Evolutionary conservation across 2,888 invertebrate genomes (phyloP), one percentile per base, ranked within the genome.

Genomic region (Sinopyrophorus schimmeli): DNA sequence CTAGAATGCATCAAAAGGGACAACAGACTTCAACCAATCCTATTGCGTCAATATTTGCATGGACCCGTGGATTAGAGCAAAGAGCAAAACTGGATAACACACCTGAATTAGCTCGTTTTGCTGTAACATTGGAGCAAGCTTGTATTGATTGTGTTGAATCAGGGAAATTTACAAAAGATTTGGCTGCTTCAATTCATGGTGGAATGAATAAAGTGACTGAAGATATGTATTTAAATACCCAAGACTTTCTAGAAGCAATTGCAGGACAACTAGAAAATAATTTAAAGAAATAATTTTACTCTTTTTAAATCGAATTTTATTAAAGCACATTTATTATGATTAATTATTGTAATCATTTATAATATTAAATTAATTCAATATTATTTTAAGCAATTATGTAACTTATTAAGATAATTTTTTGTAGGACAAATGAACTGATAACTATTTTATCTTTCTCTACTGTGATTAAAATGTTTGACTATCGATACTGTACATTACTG

Each of bases 11-110:
- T 71, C 91, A 91, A 74, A 85, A 89, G 76, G 92, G 92, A 43
- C 81, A 86, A 65, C 81, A 84, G 38, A 93, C 93, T 1, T 91
- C 91, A 54, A 93, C 93, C 44, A 93, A 93, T 75, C 92, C 93
- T 5, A 85, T 93, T 47, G 93, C 93, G 7, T 92, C 91, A 26
- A 92, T 93, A 65, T 93, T 88, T 74, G 93, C 92, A 5, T 93
- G 92, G 92, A 92, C 92, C 0, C 76, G 89, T 38, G 92, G 92
- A 1, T 77, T 93, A 31, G 79, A 82, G 38, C 93, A 93, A 68
- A 80, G 93, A 56, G 92, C 89, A 34, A 86, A 86, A 68, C 75
- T 93, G 24, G 93, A 93, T 67, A 75, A 77, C 55, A 92, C 87
- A 18, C 80, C 83, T 0, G 89, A 88, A 3, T 74, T 92, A 40